A percentile compares a stretch with the other conserved stretches of the same genome.
phyloP scores from a whole-genome alignment of 2,888 invertebrate species.

The Lysandra bellargus region DNA sequence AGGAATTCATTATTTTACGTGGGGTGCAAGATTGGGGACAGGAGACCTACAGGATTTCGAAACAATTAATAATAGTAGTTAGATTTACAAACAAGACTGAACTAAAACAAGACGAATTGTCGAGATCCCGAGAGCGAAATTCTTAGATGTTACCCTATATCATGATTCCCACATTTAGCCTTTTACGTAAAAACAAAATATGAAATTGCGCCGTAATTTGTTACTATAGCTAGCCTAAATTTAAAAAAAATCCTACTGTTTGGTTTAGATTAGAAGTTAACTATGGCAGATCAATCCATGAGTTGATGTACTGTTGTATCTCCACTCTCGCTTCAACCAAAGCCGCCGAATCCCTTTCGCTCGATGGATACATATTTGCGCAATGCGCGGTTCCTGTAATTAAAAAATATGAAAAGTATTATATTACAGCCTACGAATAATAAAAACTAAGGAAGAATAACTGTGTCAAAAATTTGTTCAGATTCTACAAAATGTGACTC shows the following conservation, averaged over 20 bases:
- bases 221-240: conserved; percentile 21
- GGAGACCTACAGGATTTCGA: background rate
- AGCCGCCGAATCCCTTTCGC: conserved; percentile 83
- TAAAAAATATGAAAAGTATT: conserved; percentile 3
- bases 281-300: conserved; percentile 68
- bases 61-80: background rate
- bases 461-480: too few species aligned
- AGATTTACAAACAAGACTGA: background rate
- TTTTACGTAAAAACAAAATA: background rate
- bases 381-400: conserved; percentile 93
- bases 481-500: too few species aligned
- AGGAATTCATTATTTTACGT: background rate
- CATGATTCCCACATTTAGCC: background rate
- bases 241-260: conserved; percentile 25
- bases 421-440: too few species aligned
- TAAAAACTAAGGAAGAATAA: too few species aligned
- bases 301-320: conserved; percentile 79
- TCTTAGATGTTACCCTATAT: conserved; percentile 12
- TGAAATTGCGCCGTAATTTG: background rate
- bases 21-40: background rate
- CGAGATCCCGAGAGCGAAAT: conserved; percentile 22
- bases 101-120: conserved; percentile 24
- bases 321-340: conserved; percentile 84
- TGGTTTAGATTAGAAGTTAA: conserved; percentile 26
- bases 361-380: conserved; percentile 93